Evolutionary conservation across 2,888 invertebrate species (phyloP).

Genomic region (Campoplex capitator): DNA sequence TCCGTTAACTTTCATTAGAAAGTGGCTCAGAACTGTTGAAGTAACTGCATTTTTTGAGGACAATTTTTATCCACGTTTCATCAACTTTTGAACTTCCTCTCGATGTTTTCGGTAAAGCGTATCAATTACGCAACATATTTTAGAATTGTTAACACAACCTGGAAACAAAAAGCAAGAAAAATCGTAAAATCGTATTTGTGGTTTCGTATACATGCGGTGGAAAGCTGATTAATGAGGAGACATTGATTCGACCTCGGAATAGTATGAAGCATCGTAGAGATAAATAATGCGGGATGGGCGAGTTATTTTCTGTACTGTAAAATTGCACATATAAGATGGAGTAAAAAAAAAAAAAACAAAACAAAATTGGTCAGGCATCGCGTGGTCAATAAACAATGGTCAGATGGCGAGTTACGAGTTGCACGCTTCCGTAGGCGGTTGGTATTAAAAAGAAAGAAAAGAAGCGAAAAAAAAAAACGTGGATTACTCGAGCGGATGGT

Average conservation of each 20-base stretch:
- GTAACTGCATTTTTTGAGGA: too few species aligned
- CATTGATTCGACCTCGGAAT: neutral
- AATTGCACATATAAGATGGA: conserved; percentile 12
- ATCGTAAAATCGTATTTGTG: neutral
- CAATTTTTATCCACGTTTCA: too few species aligned
- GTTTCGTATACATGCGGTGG: neutral
- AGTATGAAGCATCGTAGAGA: neutral
- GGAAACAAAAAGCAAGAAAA: neutral
- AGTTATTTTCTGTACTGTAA: neutral
- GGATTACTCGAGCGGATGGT: conserved; percentile 75
- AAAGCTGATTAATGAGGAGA: neutral
- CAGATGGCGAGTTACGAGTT: conserved; percentile 63
- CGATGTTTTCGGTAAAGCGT: neutral
- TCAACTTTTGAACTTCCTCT: too few species aligned
- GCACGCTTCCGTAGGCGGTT: conserved; percentile 59
- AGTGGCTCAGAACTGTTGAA: neutral
- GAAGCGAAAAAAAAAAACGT: conserved; percentile 30
- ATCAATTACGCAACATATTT: neutral
- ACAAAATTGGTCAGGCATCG: conserved; percentile 44
- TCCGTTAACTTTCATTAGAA: neutral
- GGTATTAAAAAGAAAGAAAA: conserved; percentile 49
- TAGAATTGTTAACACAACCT: neutral
- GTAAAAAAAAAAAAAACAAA: neutral
- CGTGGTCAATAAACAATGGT: conserved; percentile 68
- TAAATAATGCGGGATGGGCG: neutral